A percentile compares a stretch with the other conserved stretches of the same genome.
phyloP scores from a whole-genome alignment of 2,797 vertebrate species.

The Siniperca obscura region DNA sequence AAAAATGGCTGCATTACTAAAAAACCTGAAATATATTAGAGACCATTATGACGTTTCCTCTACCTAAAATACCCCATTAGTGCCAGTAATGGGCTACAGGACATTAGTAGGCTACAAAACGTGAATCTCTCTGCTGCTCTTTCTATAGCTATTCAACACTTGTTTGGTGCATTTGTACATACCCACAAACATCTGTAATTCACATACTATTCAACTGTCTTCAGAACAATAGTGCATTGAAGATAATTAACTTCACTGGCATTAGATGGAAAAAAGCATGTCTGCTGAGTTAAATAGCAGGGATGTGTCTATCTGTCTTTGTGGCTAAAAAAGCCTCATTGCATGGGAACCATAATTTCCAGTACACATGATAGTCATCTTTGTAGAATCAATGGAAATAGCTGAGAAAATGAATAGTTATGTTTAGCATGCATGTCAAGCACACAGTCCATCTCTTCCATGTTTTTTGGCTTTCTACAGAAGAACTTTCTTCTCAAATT shows the following conservation, averaged over 20 bases:
- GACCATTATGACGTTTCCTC: slow-evolving; percentile 31
- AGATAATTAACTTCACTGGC: slow-evolving; percentile 16
- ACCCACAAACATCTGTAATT: slow-evolving; percentile 31
- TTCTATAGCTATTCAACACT: slow-evolving; percentile 26
- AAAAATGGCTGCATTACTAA: slow-evolving; percentile 14
- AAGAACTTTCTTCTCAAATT: not conserved
- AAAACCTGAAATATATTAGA: slow-evolving; percentile 25
- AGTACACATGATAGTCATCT: not conserved
- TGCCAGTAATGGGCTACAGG: slow-evolving; percentile 41
- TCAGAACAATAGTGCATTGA: slow-evolving; percentile 18
- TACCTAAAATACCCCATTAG: slow-evolving; percentile 40
- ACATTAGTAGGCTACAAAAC: slow-evolving; percentile 19
- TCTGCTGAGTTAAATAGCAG: slow-evolving; percentile 1
- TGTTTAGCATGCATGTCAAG: not conserved
- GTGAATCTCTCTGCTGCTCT: slow-evolving; percentile 17
- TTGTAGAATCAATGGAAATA: slow-evolving; percentile 6
- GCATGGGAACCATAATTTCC: not conserved
- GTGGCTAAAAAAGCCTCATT: not conserved
- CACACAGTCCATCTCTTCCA: not conserved
- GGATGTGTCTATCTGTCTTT: not conserved
- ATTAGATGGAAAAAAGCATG: slow-evolving; percentile 4
- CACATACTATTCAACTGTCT: slow-evolving; percentile 9
- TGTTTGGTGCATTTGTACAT: slow-evolving; percentile 6
- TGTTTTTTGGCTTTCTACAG: not conserved
- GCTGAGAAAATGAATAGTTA: not conserved